Evolutionary conservation across 2,888 invertebrate species (phyloP), one percentile per base, ranked within the genome.

Genomic region (Eupithecia vulgata): DNA sequence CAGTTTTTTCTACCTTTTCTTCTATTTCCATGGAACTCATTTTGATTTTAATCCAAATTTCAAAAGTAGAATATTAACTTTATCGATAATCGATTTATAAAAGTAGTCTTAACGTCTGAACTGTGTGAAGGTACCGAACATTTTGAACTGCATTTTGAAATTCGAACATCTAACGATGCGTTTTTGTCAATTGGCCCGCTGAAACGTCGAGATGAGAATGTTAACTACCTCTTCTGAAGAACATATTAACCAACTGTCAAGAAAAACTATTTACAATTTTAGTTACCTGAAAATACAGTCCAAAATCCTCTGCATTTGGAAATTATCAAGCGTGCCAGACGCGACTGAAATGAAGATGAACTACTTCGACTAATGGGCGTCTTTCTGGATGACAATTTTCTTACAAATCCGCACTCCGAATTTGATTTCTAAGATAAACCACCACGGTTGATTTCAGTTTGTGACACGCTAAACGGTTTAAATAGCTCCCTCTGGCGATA

Each of bases 161-260:
- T 92, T 87, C 84, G 87, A 90, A 87, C 85, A 81, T 84, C 87
- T 86, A 88, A 88, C 89, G 91, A 90, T 85, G 88, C 91, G 93
- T 93, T 93, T 92, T 92, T 92, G 92, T 94, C 94, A 93, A 92
- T 92, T 89, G 91, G 87, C 82, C 84, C 87, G 87, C 88, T 90
- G 90, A 89, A 91, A 88, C 87, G 87, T 87, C 89, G 85, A 79
- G 84, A 81, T 82, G 85, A 85, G 90, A 90, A 91, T 91, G 85
- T 92, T 92, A 92, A 92, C 91, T 88, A 87, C 85, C 88, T 87
- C 87, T 87, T 88, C 88, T 88, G 88, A 90, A 90, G 88, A 89
- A 90, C 90, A 89, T 88, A 87, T 87, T 84, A 83, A 83, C 76
- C 79, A 81, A 74, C 76, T 74, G 70, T 68, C 42, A 65, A 67